Percentiles rank a stretch among this genome's conserved stretches.
Conservation (phyloP, 2,797 vertebrate species). For the Clarias platycephalus region DNA sequence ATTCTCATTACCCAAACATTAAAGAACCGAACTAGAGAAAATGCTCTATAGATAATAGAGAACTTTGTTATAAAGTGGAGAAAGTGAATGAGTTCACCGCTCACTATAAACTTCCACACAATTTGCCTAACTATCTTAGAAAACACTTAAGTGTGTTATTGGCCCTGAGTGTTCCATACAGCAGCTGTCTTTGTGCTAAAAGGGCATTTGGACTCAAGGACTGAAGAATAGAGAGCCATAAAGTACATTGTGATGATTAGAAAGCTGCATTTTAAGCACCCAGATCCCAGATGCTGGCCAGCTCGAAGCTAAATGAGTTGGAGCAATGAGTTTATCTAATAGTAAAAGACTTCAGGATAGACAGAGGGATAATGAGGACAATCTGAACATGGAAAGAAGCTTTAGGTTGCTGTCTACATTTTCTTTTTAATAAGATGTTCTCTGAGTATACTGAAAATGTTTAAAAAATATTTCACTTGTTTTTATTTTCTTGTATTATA, state of each 20-base stretch:
- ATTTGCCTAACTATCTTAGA: not conserved
- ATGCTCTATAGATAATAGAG: not conserved
- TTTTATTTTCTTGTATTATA: not conserved
- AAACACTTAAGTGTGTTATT: not conserved
- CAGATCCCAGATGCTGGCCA: slow-evolving; percentile 9
- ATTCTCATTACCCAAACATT: no score
- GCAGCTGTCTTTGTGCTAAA: slow-evolving; percentile 24
- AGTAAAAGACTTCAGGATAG: not conserved
- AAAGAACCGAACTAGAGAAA: not conserved
- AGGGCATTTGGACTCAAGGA: not conserved
- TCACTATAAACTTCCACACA: not conserved
- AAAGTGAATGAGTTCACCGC: not conserved
- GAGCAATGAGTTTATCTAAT: not conserved
- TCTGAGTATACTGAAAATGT: not conserved
- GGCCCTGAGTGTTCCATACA: slow-evolving; percentile 8
- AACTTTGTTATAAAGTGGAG: not conserved
- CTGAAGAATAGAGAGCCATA: slow-evolving; percentile 6
- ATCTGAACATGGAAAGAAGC: not conserved
- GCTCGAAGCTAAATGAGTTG: not conserved
- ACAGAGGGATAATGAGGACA: not conserved
- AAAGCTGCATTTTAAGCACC: not conserved
- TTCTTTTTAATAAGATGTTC: not conserved
- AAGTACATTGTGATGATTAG: slow-evolving; percentile 9
- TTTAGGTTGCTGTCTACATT: not conserved
- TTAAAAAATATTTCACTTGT: not conserved